Base-by-base conservation (phyloP, 2,888 invertebrate species). In the Clostera curtula region DNA sequence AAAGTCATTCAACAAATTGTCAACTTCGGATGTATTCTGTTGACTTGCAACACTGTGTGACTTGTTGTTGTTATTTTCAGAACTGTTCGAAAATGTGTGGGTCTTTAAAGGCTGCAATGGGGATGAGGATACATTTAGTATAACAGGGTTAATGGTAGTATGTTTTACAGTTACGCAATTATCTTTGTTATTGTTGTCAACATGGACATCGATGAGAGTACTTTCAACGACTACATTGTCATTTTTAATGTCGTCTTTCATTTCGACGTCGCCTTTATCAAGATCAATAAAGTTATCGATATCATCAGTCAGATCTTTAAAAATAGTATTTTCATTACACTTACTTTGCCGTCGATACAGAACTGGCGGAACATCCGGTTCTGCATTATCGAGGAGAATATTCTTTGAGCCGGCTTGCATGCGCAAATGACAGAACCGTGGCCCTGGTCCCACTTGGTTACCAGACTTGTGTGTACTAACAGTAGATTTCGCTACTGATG, bases 351-450 rank as follows among this genome's bases (percentile, higher is more conserved):
- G 77, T 34, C 89, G 89, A 49, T 93, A 93, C 19, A 93, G 73
- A 15, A 93, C 88, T 0, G 93, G 92, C 7, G 90, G 88, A 13
- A 90, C 87, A 40, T 86, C 87, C 21, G 90, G 88, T 45, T 91
- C 90, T 15, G 90, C 90, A 50, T 92, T 93, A 64, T 93, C 93
- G 12, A 93, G 74, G 3, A 93, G 73, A 49, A 93, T 92, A 61
- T 93, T 93, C 57, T 90, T 92, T 6, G 92, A 91, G 4, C 92
- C 92, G 4, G 89, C 89, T 52, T 92, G 92, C 50, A 93, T 86
- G 17, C 92, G 85, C 56, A 93, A 85, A 26, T 93, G 90, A 53
- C 93, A 93, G 49, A 91, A 89, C 37, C 93, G 85, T 1, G 93
- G 92, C 1, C 92, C 92, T 6, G 85, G 85, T 2, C 85, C 85